phyloP scores from a whole-genome alignment of 1,140 invertebrate genomes.

The Drosophila rhopaloa region DNA sequence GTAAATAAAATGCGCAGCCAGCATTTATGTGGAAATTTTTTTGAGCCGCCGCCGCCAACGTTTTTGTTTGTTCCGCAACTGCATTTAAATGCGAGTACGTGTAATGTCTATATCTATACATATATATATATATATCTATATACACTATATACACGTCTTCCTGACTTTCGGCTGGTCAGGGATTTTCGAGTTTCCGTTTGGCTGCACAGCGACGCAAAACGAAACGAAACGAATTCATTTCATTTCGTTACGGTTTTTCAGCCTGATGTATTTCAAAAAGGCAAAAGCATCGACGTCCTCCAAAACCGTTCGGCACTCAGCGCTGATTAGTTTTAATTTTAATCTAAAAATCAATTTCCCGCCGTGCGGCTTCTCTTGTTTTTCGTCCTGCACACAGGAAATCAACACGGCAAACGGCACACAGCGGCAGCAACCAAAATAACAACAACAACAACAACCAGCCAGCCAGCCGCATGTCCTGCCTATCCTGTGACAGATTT shows the following conservation, averaged over 20 bases:
- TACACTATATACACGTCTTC: conserved; percentile 28
- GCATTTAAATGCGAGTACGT: conserved; percentile 41
- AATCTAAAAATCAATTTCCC: conserved; percentile 84
- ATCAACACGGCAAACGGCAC: conserved; percentile 72
- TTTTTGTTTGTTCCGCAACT: conserved; percentile 58
- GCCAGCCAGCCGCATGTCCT: conserved; percentile 28
- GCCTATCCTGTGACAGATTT: conserved; percentile 70
- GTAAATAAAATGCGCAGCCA: conserved; percentile 78
- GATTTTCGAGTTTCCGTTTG: conserved; percentile 76
- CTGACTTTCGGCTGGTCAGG: conserved; percentile 44
- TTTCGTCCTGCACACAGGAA: conserved; percentile 77
- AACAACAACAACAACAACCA: background rate
- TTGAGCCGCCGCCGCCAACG: conserved; percentile 6
- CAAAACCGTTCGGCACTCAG: conserved; percentile 60
- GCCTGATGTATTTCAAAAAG: conserved; percentile 72
- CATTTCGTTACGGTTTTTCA: conserved; percentile 81
- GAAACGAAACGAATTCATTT: conserved; percentile 73
- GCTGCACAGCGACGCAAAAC: conserved; percentile 66
- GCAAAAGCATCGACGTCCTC: conserved; percentile 42
- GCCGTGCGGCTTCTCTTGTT: conserved; percentile 63
- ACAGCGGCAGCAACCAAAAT: conserved; percentile 1
- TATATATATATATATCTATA: background rate
- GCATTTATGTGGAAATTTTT: conserved; percentile 65
- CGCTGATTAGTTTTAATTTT: conserved; percentile 84
- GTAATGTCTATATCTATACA: conserved; percentile 38